Conservation (phyloP, 2,113 vertebrate genomes). For the Ciconia stormi region DNA sequence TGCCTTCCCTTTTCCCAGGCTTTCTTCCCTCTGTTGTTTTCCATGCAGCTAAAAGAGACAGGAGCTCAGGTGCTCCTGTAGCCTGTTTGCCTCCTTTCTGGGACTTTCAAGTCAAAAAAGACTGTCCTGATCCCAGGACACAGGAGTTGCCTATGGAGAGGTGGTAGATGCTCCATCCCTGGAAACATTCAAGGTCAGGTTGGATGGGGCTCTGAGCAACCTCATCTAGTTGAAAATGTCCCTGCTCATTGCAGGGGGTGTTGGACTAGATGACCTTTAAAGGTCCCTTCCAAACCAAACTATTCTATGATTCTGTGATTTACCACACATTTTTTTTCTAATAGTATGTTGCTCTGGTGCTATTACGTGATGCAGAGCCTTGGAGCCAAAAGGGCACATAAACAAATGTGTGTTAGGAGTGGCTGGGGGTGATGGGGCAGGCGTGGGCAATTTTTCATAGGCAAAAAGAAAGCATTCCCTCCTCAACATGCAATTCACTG, state of each 20-base stretch:
- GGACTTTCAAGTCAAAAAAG: background rate
- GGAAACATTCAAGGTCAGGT: background rate
- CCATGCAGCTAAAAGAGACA: background rate
- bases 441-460: background rate
- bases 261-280: background rate
- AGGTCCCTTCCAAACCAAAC: background rate
- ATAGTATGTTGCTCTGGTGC: background rate
- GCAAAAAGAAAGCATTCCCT: background rate
- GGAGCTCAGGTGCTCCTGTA: background rate
- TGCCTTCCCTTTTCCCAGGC: background rate
- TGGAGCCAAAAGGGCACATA: background rate
- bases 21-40: background rate
- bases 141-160: background rate
- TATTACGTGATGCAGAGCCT: background rate
- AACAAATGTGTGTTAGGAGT: background rate
- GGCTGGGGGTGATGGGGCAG: background rate
- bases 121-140: background rate
- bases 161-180: background rate
- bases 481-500: background rate
- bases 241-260: background rate
- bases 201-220: background rate
- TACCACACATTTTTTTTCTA: fast-evolving
- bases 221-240: background rate
- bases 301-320: background rate
- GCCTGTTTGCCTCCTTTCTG: background rate